Conservation (phyloP, 2,888 invertebrate genomes). For the Artemia sp. region DNA sequence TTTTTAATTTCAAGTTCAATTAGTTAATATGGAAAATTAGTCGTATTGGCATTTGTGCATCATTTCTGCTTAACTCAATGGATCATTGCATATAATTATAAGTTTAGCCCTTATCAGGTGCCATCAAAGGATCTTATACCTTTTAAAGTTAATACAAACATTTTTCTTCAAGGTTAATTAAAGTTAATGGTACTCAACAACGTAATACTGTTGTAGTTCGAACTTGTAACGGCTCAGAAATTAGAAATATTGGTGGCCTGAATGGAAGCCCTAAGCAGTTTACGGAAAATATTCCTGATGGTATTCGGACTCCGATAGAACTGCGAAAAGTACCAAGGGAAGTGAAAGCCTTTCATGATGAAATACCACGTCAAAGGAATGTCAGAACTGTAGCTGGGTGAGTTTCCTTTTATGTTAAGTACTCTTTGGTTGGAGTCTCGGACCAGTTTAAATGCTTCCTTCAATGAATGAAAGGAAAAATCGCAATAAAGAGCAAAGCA, state of each 20-base stretch:
- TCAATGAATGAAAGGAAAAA: no score
- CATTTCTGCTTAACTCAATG: no score
- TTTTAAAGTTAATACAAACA: no score
- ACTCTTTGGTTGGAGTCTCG: no score
- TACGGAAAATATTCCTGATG: neutral
- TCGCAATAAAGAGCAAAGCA: no score
- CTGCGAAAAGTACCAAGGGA: neutral
- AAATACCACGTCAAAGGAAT: neutral
- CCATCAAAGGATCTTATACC: no score
- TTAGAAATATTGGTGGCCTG: conserved; percentile 21
- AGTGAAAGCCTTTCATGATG: neutral
- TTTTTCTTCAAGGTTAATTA: conserved; percentile 12
- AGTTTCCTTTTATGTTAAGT: neutral
- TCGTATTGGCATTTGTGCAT: no score
- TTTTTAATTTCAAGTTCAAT: no score
- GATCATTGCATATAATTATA: no score
- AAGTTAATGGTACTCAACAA: neutral
- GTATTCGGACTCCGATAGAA: conserved; percentile 11
- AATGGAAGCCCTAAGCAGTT: conserved; percentile 13
- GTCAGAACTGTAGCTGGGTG: conserved; percentile 9
- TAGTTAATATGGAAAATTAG: no score
- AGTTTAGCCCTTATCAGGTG: no score
- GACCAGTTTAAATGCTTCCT: no score
- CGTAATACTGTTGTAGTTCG: conserved; percentile 20
- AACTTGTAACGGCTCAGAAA: conserved; percentile 25